phyloP scores from a whole-genome alignment of 1,140 invertebrate species.

The Penaeus chinensis region DNA sequence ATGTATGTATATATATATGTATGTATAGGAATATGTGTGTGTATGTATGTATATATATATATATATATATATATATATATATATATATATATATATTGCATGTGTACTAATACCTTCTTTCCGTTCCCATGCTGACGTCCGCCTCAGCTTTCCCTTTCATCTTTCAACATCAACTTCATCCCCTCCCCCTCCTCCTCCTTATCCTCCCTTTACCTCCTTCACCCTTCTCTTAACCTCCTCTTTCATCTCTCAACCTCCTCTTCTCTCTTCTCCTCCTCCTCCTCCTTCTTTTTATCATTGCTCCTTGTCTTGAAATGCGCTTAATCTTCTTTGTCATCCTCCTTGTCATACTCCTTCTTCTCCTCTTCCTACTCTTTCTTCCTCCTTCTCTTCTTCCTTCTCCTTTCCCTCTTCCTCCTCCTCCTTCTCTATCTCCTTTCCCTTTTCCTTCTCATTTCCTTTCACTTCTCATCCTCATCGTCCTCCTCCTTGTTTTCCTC shows the following conservation, averaged over 20 bases:
- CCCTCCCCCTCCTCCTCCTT: neutral
- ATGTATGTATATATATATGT: neutral
- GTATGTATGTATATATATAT: constrained; percentile 19
- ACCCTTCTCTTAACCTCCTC: no score
- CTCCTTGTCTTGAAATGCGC: no score
- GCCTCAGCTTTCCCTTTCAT: no score
- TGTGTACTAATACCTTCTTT: no score
- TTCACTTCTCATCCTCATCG: neutral
- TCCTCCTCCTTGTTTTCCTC: constrained; percentile 1
- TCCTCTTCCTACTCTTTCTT: neutral
- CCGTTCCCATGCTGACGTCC: no score
- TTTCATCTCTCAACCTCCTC: no score
- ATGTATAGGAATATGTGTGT: neutral
- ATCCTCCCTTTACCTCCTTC: no score
- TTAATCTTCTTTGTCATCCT: no score
- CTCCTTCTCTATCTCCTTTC: neutral
- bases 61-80: neutral
- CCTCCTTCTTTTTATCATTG: no score
- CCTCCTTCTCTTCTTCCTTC: neutral
- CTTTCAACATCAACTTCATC: neutral
- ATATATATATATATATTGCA: no score
- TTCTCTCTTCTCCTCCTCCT: no score
- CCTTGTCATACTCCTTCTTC: neutral
- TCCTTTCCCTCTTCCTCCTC: neutral
- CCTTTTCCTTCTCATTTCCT: neutral